Percentiles rank a stretch among this genome's conserved stretches.
Evolutionary conservation across 1,140 invertebrate genomes (phyloP).

Genomic region (Brachionus asplanchnoidis): DNA sequence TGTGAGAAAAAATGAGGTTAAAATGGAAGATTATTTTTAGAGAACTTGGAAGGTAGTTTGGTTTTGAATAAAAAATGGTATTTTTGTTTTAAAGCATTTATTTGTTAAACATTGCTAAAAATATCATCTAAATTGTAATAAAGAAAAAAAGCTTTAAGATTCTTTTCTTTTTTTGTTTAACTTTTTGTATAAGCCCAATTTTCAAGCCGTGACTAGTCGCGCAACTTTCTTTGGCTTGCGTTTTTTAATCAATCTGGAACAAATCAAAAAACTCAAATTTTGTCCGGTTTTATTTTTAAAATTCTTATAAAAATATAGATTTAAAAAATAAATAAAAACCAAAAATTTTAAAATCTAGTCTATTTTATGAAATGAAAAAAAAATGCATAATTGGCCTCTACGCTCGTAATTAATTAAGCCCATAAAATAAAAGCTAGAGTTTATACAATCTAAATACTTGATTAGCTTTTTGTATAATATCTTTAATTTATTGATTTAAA

Average conservation of each 20-base stretch:
- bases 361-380: not conserved
- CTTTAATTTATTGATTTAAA: not conserved
- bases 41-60: not conserved
- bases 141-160: not conserved
- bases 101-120: not conserved
- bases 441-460: not conserved
- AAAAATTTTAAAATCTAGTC: not conserved
- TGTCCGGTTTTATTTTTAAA: slow-evolving; percentile 13
- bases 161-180: not conserved
- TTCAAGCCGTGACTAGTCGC: not conserved
- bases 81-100: not conserved
- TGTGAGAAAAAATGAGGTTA: not conserved
- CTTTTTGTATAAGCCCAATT: not conserved
- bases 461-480: not conserved
- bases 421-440: not conserved
- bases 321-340: not conserved
- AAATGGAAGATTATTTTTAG: not conserved
- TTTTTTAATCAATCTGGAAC: not conserved
- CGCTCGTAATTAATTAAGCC: not conserved
- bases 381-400: not conserved
- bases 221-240: not conserved
- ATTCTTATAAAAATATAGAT: not conserved
- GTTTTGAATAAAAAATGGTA: not conserved
- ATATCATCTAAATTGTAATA: not conserved
- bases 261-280: not conserved